Evolutionary conservation across 2,888 invertebrate genomes (phyloP).

Genomic region (Elgonia sp.): DNA sequence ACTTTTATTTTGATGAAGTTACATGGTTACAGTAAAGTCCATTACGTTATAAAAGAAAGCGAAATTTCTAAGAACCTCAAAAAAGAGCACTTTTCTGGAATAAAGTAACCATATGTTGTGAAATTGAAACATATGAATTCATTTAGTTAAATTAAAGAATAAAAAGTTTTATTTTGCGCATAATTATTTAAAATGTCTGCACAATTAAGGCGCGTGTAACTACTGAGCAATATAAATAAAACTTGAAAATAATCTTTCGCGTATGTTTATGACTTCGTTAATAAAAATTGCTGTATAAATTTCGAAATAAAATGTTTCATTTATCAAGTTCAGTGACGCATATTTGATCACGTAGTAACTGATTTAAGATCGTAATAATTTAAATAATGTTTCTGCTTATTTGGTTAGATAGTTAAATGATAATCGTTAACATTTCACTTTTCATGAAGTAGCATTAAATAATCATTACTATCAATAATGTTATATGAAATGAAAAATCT

Average conservation of each 20-base stretch:
- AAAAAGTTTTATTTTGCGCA: not conserved
- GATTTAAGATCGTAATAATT: no score
- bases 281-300: no score
- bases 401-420: no score
- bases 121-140: not conserved
- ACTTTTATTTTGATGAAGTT: constrained; percentile 27
- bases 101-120: not conserved
- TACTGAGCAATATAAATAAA: not conserved
- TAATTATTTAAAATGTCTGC: not conserved
- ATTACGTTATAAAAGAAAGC: not conserved
- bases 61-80: not conserved
- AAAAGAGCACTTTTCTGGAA: not conserved
- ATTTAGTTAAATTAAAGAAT: constrained; percentile 1
- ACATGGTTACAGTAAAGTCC: constrained; percentile 10
- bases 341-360: no score
- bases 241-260: not conserved
- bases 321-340: no score
- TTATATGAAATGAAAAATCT: no score
- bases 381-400: no score
- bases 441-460: no score
- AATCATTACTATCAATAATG: no score
- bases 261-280: not conserved
- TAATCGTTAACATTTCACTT: no score
- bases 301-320: no score
- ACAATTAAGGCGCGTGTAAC: not conserved